Conservation (phyloP, 1,140 invertebrate species). For the Linepithema humile region DNA sequence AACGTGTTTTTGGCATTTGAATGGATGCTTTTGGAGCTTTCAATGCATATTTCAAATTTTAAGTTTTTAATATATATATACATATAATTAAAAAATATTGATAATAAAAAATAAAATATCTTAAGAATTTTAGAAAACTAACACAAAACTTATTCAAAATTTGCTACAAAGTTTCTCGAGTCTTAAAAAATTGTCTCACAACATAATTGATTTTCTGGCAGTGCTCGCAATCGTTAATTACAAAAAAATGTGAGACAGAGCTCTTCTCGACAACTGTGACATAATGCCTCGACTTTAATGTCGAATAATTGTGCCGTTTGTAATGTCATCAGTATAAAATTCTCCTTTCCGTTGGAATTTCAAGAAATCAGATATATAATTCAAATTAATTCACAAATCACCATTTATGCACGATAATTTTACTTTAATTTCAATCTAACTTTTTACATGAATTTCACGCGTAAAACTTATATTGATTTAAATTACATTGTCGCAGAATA, state of each 20-base stretch:
- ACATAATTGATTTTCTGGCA: constrained; percentile 54
- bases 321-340: constrained; percentile 43
- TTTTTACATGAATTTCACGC: not conserved
- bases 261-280: constrained; percentile 67
- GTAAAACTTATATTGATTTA: not conserved
- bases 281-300: constrained; percentile 38
- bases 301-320: constrained; percentile 31
- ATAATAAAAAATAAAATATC: not conserved
- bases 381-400: not conserved
- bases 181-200: constrained; percentile 39
- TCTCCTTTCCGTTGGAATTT: not conserved
- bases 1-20: not conserved
- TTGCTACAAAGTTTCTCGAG: constrained; percentile 33
- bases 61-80: not conserved
- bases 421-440: not conserved
- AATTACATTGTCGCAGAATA: not conserved
- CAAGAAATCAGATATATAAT: not conserved
- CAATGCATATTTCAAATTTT: not conserved
- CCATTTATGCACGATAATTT: not conserved
- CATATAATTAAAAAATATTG: not conserved
- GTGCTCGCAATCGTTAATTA: constrained; percentile 41
- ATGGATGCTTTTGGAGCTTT: not conserved
- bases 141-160: constrained; percentile 15
- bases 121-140: not conserved
- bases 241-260: constrained; percentile 56